phyloP scores from a whole-genome alignment of 2,888 invertebrate species.

The Operophtera brumata region DNA sequence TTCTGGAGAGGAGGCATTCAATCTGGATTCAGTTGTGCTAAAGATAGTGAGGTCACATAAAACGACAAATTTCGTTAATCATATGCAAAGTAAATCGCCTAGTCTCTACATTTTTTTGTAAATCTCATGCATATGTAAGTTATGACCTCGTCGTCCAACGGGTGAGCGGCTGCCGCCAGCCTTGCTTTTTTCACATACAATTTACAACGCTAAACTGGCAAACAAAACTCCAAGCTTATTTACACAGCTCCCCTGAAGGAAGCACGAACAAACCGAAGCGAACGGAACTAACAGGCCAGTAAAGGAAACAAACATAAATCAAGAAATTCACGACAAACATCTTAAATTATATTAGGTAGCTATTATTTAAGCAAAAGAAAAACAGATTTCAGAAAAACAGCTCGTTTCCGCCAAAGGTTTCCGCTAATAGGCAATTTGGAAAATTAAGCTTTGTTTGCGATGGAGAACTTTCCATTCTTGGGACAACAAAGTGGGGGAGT shows the following conservation, averaged over 20 bases:
- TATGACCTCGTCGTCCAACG: slow-evolving; percentile 42
- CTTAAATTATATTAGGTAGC: slow-evolving; percentile 49
- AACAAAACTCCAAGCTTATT: slow-evolving; percentile 70
- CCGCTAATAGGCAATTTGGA: slow-evolving; percentile 53
- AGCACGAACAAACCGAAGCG: slow-evolving; percentile 65
- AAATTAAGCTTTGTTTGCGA: slow-evolving; percentile 55
- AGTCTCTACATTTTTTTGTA: slow-evolving; percentile 36
- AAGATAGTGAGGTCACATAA: slow-evolving; percentile 3
- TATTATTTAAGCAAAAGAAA: slow-evolving; percentile 62
- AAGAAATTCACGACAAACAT: slow-evolving; percentile 67
- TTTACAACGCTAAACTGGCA: slow-evolving; percentile 69
- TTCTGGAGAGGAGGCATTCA: slow-evolving; percentile 9
- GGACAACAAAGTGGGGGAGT: slow-evolving; percentile 48
- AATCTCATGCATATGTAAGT: slow-evolving; percentile 62
- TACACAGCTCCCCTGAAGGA: slow-evolving; percentile 67
- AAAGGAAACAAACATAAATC: slow-evolving; percentile 71
- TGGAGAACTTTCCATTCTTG: slow-evolving; percentile 55
- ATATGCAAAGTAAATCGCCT: slow-evolving; percentile 36
- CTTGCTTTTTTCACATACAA: slow-evolving; percentile 58
- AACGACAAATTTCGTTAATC: slow-evolving; percentile 9
- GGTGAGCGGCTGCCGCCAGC: slow-evolving; percentile 29
- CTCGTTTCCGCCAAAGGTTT: slow-evolving; percentile 47
- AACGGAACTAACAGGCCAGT: slow-evolving; percentile 52
- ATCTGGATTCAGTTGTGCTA: not conserved
- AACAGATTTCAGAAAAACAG: slow-evolving; percentile 51